A percentile compares a stretch with the other conserved stretches of the same genome.
Conservation (phyloP, 2,888 invertebrate species). For the Caenorhabditis sp. region DNA sequence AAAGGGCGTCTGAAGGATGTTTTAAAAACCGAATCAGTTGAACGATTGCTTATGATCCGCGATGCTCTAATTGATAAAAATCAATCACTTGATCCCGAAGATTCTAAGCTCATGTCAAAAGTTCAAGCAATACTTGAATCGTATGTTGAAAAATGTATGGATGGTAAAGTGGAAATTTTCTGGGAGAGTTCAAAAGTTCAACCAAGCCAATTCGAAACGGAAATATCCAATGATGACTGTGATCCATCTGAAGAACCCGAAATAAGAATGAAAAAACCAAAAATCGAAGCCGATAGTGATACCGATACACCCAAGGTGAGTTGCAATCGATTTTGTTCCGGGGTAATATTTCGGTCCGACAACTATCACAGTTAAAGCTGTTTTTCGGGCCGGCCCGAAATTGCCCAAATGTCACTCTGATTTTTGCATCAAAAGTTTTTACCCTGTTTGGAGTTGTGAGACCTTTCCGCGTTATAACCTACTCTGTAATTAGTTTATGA, state of each 20-base stretch:
- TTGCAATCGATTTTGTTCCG: neutral
- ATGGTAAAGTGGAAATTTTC: slow-evolving; percentile 19
- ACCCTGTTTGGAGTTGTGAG: too few relatives aligned
- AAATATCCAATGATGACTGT: slow-evolving; percentile 19
- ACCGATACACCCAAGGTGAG: slow-evolving; percentile 7
- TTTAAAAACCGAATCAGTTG: slow-evolving; percentile 17
- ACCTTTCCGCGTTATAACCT: too few relatives aligned
- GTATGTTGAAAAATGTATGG: slow-evolving; percentile 23
- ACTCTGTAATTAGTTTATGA: too few relatives aligned
- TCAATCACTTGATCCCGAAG: slow-evolving; percentile 13
- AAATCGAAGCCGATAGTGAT: slow-evolving; percentile 10
- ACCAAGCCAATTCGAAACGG: slow-evolving; percentile 15
- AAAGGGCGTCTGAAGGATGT: slow-evolving; percentile 30
- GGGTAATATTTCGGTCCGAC: too few relatives aligned
- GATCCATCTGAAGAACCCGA: slow-evolving; percentile 10
- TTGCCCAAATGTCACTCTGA: neutral
- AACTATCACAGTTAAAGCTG: too few relatives aligned
- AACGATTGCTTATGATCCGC: slow-evolving; percentile 30
- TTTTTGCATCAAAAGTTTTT: neutral
- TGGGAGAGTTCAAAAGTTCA: slow-evolving; percentile 21
- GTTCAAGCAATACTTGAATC: slow-evolving; percentile 25
- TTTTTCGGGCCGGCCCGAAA: too few relatives aligned
- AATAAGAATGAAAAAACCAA: neutral
- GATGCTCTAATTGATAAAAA: slow-evolving; percentile 26
- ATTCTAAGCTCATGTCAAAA: slow-evolving; percentile 17